Evolutionary conservation across 2,888 invertebrate species (phyloP).

Genomic region (Callosobruchus maculatus): DNA sequence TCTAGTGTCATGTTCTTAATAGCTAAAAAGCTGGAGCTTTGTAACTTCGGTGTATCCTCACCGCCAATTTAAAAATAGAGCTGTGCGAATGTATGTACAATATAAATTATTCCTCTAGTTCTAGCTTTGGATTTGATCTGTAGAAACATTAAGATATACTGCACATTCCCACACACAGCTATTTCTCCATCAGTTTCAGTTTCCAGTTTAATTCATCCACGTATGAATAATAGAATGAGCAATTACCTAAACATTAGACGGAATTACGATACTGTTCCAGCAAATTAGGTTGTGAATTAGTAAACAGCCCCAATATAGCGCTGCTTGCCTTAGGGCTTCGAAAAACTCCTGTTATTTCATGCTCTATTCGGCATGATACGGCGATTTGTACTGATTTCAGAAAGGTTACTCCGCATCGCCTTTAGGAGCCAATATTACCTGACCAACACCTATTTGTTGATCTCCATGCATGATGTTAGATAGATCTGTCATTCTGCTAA

Average conservation of each 20-base stretch:
- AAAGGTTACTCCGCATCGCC: neutral
- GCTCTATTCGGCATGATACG: neutral
- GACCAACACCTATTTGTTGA: too few species aligned
- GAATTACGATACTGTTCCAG: slow-evolving; percentile 42
- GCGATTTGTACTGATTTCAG: neutral
- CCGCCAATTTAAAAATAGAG: too few species aligned
- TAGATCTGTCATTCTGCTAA: too few species aligned
- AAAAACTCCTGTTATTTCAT: neutral
- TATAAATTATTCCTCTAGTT: too few species aligned
- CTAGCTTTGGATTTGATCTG: neutral
- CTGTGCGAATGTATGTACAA: too few species aligned
- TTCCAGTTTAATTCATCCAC: neutral
- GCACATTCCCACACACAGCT: neutral
- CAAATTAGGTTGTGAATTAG: slow-evolving; percentile 46
- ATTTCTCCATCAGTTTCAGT: slow-evolving; percentile 34
- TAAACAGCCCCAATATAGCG: slow-evolving; percentile 26
- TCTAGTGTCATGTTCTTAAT: too few species aligned
- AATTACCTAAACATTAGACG: slow-evolving; percentile 50
- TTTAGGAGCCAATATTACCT: too few species aligned
- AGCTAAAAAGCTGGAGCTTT: too few species aligned
- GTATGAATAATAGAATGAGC: slow-evolving; percentile 47
- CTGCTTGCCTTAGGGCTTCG: neutral
- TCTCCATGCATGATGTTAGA: too few species aligned
- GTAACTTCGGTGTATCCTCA: too few species aligned
- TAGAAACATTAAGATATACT: neutral